phyloP scores from a whole-genome alignment of 2,797 vertebrate species.

The Borostomias antarcticus region DNA sequence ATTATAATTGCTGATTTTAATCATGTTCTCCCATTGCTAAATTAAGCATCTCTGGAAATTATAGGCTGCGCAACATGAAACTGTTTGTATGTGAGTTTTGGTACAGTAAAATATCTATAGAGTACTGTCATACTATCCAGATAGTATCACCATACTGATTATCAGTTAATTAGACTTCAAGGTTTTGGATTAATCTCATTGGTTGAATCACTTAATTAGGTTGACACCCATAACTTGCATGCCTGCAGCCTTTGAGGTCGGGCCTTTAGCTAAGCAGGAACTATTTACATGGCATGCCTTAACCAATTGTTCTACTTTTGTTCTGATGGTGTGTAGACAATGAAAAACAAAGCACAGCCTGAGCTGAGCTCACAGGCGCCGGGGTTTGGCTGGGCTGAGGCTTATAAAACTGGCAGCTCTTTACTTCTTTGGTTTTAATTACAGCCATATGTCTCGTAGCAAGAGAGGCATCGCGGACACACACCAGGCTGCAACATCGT shows the following conservation, averaged over 20 bases:
- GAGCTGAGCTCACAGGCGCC: slow-evolving; percentile 65
- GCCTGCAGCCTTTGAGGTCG: background rate
- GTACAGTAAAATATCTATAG: background rate
- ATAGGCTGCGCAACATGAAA: background rate
- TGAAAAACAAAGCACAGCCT: slow-evolving; percentile 68
- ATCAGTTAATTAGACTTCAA: background rate
- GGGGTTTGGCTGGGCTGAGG: slow-evolving; percentile 50
- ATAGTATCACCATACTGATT: background rate
- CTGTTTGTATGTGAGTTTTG: background rate
- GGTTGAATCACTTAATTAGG: background rate
- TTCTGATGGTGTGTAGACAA: slow-evolving; percentile 55
- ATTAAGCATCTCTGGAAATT: background rate
- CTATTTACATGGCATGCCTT: slow-evolving; percentile 46
- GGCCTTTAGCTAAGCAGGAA: slow-evolving; percentile 29
- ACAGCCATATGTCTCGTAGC: slow-evolving; percentile 49
- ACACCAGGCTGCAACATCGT: slow-evolving; percentile 26
- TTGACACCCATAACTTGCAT: background rate
- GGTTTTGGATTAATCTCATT: background rate
- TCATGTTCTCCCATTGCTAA: background rate
- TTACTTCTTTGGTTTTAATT: slow-evolving; percentile 69
- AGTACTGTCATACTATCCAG: background rate
- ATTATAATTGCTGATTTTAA: background rate
- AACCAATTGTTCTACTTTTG: slow-evolving; percentile 56
- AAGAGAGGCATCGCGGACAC: slow-evolving; percentile 38
- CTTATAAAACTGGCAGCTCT: slow-evolving; percentile 67